phyloP scores from a whole-genome alignment of 2,888 invertebrate genomes.

The Cephus spinipes region DNA sequence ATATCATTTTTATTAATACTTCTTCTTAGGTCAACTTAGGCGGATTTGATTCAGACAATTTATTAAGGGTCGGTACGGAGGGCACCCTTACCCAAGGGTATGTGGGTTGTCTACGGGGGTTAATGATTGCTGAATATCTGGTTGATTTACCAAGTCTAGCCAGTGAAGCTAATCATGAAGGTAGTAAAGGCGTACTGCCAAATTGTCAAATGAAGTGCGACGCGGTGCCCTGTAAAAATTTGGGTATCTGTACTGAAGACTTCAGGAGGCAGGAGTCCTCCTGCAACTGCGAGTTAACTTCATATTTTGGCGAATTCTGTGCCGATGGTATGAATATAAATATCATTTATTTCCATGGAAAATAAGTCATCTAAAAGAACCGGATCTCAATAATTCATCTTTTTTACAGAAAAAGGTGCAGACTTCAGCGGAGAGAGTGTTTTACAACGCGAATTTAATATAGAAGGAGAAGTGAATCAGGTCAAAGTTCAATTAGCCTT shows the following conservation, averaged over 20 bases:
- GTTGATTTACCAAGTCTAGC: conserved; percentile 83
- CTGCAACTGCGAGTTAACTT: conserved; percentile 90
- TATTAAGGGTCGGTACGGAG: conserved; percentile 71
- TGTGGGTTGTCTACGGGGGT: conserved; percentile 87
- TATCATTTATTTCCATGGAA: conserved; percentile 1
- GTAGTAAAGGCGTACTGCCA: conserved; percentile 79
- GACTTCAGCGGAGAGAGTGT: conserved; percentile 90
- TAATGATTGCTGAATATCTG: conserved; percentile 84
- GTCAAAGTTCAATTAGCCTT: conserved; percentile 89
- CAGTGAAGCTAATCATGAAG: conserved; percentile 76
- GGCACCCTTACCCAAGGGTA: conserved; percentile 76
- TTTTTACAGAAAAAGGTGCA: conserved; percentile 80
- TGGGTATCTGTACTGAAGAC: conserved; percentile 89
- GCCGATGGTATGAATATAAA: conserved; percentile 71
- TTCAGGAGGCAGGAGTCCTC: conserved; percentile 87
- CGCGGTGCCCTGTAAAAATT: conserved; percentile 87
- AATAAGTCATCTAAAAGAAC: neutral
- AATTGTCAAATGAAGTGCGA: conserved; percentile 93
- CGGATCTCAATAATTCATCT: neutral
- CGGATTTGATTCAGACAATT: conserved; percentile 83
- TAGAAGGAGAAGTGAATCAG: conserved; percentile 77
- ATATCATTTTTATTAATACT: conserved; percentile 76
- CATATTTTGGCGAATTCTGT: conserved; percentile 90
- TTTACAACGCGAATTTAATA: conserved; percentile 80
- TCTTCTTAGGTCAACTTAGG: conserved; percentile 85